Evolutionary conservation across 2,797 vertebrate genomes (phyloP).

Genomic region (Poecile montanus): DNA sequence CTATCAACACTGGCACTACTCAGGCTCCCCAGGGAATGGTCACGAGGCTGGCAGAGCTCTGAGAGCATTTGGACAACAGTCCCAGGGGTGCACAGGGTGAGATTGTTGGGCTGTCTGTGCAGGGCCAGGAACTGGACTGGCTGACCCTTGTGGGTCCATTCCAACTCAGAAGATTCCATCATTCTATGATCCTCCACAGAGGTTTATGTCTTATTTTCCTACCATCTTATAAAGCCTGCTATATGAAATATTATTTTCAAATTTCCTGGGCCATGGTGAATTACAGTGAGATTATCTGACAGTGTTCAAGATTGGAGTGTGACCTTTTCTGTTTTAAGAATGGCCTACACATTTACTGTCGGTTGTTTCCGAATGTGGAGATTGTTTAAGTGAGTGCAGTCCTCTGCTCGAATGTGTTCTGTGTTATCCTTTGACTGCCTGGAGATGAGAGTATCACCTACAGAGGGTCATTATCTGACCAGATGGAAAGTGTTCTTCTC

Average conservation of each 20-base stretch:
- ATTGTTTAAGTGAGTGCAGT: background rate
- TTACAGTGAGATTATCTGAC: background rate
- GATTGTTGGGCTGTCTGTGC: background rate
- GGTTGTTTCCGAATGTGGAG: background rate
- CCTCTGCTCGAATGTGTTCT: background rate
- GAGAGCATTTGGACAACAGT: fast-evolving
- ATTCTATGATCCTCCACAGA: background rate
- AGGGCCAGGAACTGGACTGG: background rate
- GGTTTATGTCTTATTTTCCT: background rate
- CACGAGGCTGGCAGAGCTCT: background rate
- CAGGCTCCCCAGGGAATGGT: background rate
- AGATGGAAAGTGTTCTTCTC: background rate
- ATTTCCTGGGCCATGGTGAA: background rate
- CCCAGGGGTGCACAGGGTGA: background rate
- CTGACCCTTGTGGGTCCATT: background rate
- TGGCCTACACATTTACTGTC: background rate
- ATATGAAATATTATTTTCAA: background rate
- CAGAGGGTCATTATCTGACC: background rate
- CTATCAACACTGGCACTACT: background rate
- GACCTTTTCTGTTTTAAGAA: background rate
- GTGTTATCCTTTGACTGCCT: background rate
- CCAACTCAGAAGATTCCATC: background rate
- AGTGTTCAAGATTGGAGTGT: background rate
- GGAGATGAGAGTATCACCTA: background rate
- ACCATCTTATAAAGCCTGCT: background rate